These are phyloP conservation scores for Rhabdomys pumilio DNA, from an alignment of 2,797 vertebrate genomes.

Conservation along the genomic window DNA sequence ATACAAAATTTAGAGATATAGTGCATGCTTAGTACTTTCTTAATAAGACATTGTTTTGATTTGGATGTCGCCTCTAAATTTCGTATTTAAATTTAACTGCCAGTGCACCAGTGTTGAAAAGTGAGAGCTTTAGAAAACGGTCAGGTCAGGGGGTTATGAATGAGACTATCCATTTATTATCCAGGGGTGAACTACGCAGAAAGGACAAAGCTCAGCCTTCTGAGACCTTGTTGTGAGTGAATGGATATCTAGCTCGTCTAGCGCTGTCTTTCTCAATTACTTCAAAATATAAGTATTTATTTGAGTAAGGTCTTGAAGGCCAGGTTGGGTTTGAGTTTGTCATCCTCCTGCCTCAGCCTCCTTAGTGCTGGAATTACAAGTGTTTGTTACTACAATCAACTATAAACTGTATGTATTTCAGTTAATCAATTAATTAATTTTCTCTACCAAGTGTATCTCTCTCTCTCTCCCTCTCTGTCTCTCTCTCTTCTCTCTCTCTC, in stretches of 20 bases:
- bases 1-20: constrained; percentile 16
- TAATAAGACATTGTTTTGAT: constrained; percentile 25
- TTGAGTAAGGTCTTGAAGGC: neutral
- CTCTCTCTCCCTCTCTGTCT: too few species aligned
- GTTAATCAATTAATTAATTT: neutral
- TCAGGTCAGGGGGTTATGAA: neutral
- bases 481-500: rapidly evolving
- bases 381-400: neutral
- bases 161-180: neutral
- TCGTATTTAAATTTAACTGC: neutral
- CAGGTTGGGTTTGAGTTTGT: neutral
- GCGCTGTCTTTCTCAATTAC: neutral
- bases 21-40: neutral
- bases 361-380: neutral
- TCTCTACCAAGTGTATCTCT: neutral
- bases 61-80: neutral
- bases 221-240: neutral
- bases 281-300: neutral
- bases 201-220: neutral
- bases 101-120: neutral
- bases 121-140: neutral
- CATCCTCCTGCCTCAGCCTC: neutral
- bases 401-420: neutral
- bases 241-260: neutral
- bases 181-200: neutral